Evolutionary conservation across 2,797 vertebrate species (phyloP), one percentile per base, ranked within the genome.

Genomic region (Caiman crocodilus): DNA sequence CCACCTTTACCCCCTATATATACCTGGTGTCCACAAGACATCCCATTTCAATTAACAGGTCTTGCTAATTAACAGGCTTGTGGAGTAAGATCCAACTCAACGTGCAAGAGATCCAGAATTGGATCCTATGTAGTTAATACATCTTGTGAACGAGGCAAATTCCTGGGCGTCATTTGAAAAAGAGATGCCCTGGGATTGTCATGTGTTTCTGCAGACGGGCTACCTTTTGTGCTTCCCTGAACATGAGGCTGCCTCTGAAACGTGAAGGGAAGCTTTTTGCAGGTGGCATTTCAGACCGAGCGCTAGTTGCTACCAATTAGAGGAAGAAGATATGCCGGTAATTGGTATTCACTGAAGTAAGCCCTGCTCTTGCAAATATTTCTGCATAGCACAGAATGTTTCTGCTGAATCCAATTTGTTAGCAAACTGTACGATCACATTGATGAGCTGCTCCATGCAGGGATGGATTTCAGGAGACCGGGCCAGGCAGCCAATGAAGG

Each of bases 401-500:
- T 71, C 69, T 15, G 32, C 61, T 26, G 25, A n/a, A 55, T 35
- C 35, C 59, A 5, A 0, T 63, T 23, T 79, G 71, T 42, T 61
- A 77, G 73, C 59, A 18, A 59, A 4, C 17, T 26, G 73, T 67
- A 57, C 21, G 61, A 21, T 13, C 15, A 3, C 21, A 1, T 57
- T 64, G 26, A 32, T 28, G 65, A 76, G 35, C 63, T 32, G 14
- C 2, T 3, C 69, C 18, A 0, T 1, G n/a, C 20, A 11, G 18
- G 50, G 60, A 26, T 18, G 69, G 42, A 20, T 30, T 78, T 76
- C 63, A 30, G 73, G 50, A 15, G 10, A 7, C 12, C 35, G 69
- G 30, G 56, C 56, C 61, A n/a, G 0, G 1, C 59, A 18, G 13
- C 25, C 76, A 30, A 1, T 5, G 9, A 65, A 14, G 16, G 11